These are phyloP conservation scores for Vanessa tameamea DNA, from an alignment of 1,140 invertebrate species.

Conservation along the genomic window DNA sequence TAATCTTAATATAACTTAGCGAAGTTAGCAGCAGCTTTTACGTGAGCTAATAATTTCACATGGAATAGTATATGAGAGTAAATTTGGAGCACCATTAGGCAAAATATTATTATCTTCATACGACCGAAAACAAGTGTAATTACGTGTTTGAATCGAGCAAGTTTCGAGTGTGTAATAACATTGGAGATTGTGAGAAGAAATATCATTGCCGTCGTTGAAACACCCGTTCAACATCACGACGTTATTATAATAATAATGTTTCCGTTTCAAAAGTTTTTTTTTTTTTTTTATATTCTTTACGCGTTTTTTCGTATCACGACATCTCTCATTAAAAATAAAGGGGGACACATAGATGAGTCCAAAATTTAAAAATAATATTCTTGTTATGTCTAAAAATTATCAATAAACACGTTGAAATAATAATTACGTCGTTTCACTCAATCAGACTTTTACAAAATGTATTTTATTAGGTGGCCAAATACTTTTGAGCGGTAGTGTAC, in stretches of 20 bases:
- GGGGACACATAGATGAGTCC: too few species aligned
- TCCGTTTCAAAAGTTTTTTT: slow-evolving; percentile 17
- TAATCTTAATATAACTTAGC: slow-evolving; percentile 3
- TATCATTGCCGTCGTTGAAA: slow-evolving; percentile 38
- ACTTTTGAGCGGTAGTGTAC: too few species aligned
- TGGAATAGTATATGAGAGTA: slow-evolving; percentile 39
- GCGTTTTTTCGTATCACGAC: neutral
- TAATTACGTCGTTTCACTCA: too few species aligned
- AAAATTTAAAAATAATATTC: too few species aligned
- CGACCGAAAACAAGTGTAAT: slow-evolving; percentile 50
- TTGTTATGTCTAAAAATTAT: too few species aligned
- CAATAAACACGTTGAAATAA: too few species aligned
- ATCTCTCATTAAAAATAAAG: too few species aligned
- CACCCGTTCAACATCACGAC: slow-evolving; percentile 13
- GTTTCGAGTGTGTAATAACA: slow-evolving; percentile 44
- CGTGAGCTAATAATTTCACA: slow-evolving; percentile 26
- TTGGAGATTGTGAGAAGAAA: slow-evolving; percentile 40
- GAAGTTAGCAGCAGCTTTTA: slow-evolving; percentile 5
- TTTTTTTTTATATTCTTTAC: slow-evolving; percentile 2
- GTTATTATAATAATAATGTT: slow-evolving; percentile 37
- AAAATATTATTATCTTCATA: slow-evolving; percentile 48
- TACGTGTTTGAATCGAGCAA: slow-evolving; percentile 46
- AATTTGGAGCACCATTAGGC: slow-evolving; percentile 44
- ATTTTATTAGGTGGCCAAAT: too few species aligned
- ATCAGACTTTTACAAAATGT: too few species aligned